Percentiles rank a stretch among this genome's conserved stretches.
These are phyloP conservation scores for Aquatica leii DNA, from an alignment of 2,888 invertebrate genomes.

Conservation along the genomic window DNA sequence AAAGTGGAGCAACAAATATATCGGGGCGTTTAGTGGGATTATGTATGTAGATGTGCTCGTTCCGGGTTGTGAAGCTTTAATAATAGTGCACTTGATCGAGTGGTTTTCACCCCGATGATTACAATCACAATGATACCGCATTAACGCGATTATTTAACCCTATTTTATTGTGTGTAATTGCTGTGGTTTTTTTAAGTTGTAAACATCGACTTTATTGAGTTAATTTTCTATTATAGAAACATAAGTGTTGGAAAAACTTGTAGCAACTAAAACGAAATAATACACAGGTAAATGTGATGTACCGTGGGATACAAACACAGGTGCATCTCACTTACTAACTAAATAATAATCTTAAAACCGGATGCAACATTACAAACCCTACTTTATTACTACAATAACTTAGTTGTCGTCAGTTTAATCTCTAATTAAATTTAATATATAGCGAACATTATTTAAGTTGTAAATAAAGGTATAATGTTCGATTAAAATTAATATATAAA, in stretches of 20 bases:
- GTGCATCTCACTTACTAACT: conserved; percentile 39
- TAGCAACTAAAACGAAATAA: conserved; percentile 8
- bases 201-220: not conserved
- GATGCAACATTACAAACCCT: conserved; percentile 25
- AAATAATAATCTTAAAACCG: conserved; percentile 32
- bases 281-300: conserved; percentile 32
- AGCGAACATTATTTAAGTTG: conserved; percentile 10
- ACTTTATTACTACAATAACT: conserved; percentile 26
- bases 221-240: not conserved
- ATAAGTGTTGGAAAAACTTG: not conserved
- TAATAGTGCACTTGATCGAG: conserved; percentile 48
- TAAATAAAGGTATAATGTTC: not conserved
- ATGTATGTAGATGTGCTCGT: conserved; percentile 40
- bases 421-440: conserved; percentile 27
- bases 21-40: conserved; percentile 36
- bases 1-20: conserved; percentile 37
- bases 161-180: conserved; percentile 22
- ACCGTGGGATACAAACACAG: conserved; percentile 52
- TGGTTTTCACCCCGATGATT: conserved; percentile 35
- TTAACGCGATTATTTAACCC: conserved; percentile 36
- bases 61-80: conserved; percentile 41
- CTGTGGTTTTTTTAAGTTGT: conserved; percentile 15
- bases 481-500: not conserved
- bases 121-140: conserved; percentile 33
- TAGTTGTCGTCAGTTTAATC: conserved; percentile 19